Evolutionary conservation across 2,888 invertebrate species (phyloP).

Genomic region (Ctenicera cuprea): DNA sequence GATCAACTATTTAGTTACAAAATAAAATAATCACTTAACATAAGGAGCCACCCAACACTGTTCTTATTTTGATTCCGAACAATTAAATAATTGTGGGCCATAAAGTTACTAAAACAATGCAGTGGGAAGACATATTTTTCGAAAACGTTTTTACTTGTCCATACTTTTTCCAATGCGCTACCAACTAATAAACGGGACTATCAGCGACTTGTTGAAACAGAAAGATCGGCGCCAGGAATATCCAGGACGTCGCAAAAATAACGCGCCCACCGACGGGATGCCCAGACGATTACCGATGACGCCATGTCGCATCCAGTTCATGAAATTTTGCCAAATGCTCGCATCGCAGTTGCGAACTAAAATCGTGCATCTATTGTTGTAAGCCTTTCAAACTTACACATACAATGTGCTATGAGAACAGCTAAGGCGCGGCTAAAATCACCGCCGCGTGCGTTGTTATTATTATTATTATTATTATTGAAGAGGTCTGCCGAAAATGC

Average conservation of each 20-base stretch:
- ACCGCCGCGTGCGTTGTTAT: no score
- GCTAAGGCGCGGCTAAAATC: no score
- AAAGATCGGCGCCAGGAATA: slow-evolving; percentile 57
- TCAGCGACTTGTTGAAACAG: slow-evolving; percentile 42
- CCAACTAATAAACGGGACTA: not conserved
- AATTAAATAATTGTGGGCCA: no score
- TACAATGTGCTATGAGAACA: no score
- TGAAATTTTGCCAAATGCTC: slow-evolving; percentile 39
- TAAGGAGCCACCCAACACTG: no score
- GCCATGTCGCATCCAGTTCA: slow-evolving; percentile 32
- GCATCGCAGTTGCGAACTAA: slow-evolving; percentile 13
- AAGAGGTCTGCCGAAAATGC: not conserved
- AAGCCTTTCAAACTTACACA: not conserved
- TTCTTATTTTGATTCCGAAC: no score
- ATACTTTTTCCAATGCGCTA: not conserved
- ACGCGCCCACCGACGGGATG: slow-evolving; percentile 58
- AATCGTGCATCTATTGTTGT: slow-evolving; percentile 21
- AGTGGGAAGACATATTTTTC: no score
- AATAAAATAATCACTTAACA: no score
- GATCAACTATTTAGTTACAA: no score
- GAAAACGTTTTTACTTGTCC: no score
- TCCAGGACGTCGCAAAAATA: slow-evolving; percentile 59
- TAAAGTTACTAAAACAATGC: no score
- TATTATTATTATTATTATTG: no score
- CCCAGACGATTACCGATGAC: slow-evolving; percentile 58